Evolutionary conservation across 2,797 vertebrate species (phyloP).

Genomic region (Pseudochirops corinnae): DNA sequence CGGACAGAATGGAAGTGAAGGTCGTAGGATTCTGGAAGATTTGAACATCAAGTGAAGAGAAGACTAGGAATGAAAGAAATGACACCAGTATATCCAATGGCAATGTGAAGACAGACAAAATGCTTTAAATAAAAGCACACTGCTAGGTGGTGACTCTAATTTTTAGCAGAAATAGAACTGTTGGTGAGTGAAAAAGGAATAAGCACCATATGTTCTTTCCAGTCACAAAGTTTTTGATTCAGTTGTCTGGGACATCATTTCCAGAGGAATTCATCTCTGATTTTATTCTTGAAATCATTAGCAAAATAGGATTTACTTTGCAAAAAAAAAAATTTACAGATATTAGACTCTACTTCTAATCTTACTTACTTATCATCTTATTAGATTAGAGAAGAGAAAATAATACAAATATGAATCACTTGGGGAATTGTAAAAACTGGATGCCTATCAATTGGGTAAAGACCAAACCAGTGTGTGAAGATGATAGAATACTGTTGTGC

Average conservation of each 20-base stretch:
- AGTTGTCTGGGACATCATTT: background rate
- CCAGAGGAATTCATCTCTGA: background rate
- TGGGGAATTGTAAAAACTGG: background rate
- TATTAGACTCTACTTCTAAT: conserved; percentile 16
- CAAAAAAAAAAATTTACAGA: conserved; percentile 1
- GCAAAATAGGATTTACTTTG: background rate
- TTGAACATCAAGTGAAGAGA: background rate
- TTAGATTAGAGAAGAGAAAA: background rate
- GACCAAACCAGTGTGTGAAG: background rate
- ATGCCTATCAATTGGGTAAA: background rate
- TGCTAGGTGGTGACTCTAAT: background rate
- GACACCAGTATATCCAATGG: background rate
- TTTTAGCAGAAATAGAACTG: background rate
- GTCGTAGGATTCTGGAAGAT: background rate
- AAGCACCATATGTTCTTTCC: background rate
- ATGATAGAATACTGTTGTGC: background rate
- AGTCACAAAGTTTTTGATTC: background rate
- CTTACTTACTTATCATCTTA: background rate
- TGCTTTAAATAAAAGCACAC: background rate
- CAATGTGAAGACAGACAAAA: background rate
- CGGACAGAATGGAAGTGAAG: background rate
- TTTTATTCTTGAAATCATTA: background rate
- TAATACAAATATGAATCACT: background rate
- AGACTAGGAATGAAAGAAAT: background rate
- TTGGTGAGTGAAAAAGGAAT: background rate